Percentiles rank a stretch among this genome's conserved stretches.
Evolutionary conservation across 2,113 vertebrate species (phyloP).

Genomic region (Alectura lathami): DNA sequence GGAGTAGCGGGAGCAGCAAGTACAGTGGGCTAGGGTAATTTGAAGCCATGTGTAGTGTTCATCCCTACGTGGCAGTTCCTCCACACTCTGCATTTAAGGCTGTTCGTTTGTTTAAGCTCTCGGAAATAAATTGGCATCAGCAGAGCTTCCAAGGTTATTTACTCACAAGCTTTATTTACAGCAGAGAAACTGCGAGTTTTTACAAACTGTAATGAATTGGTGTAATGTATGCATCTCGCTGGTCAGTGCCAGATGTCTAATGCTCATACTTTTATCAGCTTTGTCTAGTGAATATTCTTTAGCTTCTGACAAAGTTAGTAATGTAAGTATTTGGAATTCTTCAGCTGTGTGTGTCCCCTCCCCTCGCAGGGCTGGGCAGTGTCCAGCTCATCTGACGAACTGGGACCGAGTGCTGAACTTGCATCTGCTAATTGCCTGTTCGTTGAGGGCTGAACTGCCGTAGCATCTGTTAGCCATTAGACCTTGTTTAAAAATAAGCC

Average conservation of each 20-base stretch:
- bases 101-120: not conserved
- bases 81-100: not conserved
- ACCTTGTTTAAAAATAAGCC: slow-evolving; percentile 28
- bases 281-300: not conserved
- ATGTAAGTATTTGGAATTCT: not conserved
- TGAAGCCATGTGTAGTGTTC: not conserved
- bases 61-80: not conserved
- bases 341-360: not conserved
- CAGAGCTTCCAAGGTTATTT: not conserved
- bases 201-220: not conserved
- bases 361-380: not conserved
- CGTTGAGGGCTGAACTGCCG: not conserved
- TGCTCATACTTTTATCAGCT: not conserved
- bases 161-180: not conserved
- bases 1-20: not conserved
- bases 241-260: not conserved
- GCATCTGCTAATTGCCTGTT: slow-evolving; percentile 41
- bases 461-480: slow-evolving; percentile 56
- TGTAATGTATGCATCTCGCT: not conserved
- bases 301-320: not conserved
- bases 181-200: not conserved
- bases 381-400: slow-evolving; percentile 10
- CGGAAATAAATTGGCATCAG: not conserved
- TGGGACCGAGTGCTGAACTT: slow-evolving; percentile 47
- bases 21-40: not conserved